These are phyloP conservation scores for Thripadectes ignobilis DNA, from an alignment of 2,797 vertebrate species.

Conservation along the genomic window DNA sequence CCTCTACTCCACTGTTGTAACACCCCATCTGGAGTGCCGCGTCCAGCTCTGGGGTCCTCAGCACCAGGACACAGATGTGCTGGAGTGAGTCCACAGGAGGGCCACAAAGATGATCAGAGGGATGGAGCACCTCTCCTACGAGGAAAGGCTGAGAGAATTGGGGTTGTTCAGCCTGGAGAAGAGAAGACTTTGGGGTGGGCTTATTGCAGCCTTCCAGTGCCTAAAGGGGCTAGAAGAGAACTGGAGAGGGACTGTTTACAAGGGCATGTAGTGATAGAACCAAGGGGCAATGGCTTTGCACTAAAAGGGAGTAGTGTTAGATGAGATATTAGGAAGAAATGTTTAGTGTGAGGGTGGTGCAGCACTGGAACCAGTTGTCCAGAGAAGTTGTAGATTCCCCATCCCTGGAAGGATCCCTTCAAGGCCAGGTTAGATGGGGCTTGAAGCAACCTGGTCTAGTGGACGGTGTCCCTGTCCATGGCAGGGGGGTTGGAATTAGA, in stretches of 20 bases:
- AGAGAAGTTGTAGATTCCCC: neutral
- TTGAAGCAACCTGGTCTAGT: neutral
- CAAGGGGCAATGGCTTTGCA: neutral
- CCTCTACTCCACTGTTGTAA: neutral
- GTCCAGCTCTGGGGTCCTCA: neutral
- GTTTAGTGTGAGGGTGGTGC: neutral
- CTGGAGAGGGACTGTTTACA: neutral
- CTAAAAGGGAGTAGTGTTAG: neutral
- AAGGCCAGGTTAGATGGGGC: neutral
- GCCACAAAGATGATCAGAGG: neutral
- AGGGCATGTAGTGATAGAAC: neutral
- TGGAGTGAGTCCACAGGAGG: neutral
- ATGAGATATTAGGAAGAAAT: neutral
- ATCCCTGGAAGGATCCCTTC: neutral
- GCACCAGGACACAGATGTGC: neutral
- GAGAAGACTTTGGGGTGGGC: neutral
- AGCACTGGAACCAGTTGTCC: neutral
- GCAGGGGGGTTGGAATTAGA: neutral
- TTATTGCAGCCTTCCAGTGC: neutral
- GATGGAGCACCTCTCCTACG: neutral
- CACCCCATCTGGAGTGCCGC: neutral
- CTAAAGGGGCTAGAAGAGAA: neutral
- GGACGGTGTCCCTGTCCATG: neutral
- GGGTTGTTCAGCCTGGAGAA: neutral
- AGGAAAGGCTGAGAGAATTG: neutral